Evolutionary conservation across 1,140 invertebrate species (phyloP), one percentile per base, ranked within the genome.

Genomic region (Drosophila nigromelanica): DNA sequence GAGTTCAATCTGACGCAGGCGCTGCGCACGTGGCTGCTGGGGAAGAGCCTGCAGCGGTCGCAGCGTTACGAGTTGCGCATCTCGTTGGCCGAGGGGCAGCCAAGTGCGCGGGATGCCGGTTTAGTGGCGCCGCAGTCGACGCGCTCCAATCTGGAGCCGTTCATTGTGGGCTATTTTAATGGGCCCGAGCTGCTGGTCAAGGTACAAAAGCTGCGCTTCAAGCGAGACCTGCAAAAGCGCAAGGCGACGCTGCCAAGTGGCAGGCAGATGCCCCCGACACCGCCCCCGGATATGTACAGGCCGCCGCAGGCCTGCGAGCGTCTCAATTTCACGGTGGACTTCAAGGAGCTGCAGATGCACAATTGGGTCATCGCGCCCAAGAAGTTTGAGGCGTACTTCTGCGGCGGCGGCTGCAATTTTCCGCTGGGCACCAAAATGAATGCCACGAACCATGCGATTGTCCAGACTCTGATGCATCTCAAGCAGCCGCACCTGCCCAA

Each of bases 391-490:
- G 89, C 90, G 1, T 91, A 90, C 48, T 91, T 90, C 47, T 91
- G 90, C 60, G 86, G 86, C 6, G 90, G 90, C 8, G 90, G 87
- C 24, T 91, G 90, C 55, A 91, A 91, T 64, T 91, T 91, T 54
- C 90, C 90, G 6, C 69, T 91, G 51, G 89, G 89, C 47, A 76
- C 77, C n/a, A 85, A 90, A 62, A 91, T 91, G 90, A 91, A 91
- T 80, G 90, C 90, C 58, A 91, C 90, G 21, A 91, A 91, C 77
- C 90, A 91, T 73, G 90, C 90, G 4, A 91, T 91, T 54, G 89
- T 91, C 10, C 90, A 91, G 39, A 91, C 90, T 0, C 63, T 91
- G 43, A 91, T 91, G 85, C 90, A 91, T 59, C 66, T 91, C 5
- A 91, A 91, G 64, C 78, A 91, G 42, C 85, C 89, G 7, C 78